Conservation (phyloP, 2,113 vertebrate species). For the Chamaetylas fuelleborni region DNA sequence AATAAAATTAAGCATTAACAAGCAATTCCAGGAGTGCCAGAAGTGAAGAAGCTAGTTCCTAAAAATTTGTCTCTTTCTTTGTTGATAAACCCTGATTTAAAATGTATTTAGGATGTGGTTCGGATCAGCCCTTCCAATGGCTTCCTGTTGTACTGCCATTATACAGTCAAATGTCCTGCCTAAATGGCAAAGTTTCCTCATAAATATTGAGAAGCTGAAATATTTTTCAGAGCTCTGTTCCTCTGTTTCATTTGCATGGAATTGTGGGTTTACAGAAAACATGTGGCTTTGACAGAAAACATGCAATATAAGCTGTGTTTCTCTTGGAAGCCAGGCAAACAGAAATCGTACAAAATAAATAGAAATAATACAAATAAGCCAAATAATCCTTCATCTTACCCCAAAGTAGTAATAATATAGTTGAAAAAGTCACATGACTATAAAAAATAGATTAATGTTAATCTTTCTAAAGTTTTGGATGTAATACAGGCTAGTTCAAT, state of each 20-base stretch:
- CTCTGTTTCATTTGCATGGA: not conserved
- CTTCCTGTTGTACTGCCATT: not conserved
- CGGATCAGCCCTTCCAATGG: not conserved
- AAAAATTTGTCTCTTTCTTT: not conserved
- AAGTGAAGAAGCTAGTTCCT: not conserved
- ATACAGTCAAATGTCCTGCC: not conserved
- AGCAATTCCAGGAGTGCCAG: not conserved
- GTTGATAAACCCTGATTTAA: not conserved
- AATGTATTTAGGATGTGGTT: not conserved
- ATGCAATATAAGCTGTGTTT: not conserved
- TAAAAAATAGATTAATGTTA: not conserved
- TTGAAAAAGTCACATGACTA: rapidly evolving
- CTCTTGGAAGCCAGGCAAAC: not conserved
- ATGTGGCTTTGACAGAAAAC: not conserved
- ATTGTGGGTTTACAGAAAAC: not conserved
- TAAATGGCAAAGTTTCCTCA: not conserved
- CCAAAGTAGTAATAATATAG: not conserved
- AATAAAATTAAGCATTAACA: not conserved
- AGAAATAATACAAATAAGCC: not conserved
- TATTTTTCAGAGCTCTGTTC: not conserved
- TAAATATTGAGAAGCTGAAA: not conserved
- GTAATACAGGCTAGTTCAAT: not conserved
- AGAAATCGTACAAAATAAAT: not conserved
- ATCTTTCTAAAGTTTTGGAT: not conserved
- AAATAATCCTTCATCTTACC: not conserved